Percentiles rank a stretch among this genome's conserved stretches.
Evolutionary conservation across 2,113 vertebrate species (phyloP).

Genomic region (Lophius piscatorius): DNA sequence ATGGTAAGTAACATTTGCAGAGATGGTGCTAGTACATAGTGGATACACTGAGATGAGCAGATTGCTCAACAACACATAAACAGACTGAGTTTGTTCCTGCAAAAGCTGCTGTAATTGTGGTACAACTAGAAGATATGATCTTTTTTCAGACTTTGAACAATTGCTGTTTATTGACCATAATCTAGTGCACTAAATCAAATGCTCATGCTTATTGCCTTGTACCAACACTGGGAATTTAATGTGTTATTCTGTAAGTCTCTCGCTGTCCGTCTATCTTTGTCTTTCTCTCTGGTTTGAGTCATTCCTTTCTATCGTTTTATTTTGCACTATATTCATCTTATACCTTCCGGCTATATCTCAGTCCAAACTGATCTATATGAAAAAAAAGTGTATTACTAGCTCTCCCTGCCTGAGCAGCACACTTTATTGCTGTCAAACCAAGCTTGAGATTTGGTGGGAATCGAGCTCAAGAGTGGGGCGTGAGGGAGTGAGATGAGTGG

Average conservation of each 20-base stretch:
- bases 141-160: slow-evolving; percentile 4
- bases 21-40: slow-evolving; percentile 40
- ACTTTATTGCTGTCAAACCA: slow-evolving; percentile 75
- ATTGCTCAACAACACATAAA: slow-evolving; percentile 33
- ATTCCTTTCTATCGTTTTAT: slow-evolving; percentile 40
- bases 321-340: slow-evolving; percentile 49
- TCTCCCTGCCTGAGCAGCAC: slow-evolving; percentile 63
- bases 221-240: slow-evolving; percentile 18
- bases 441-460: slow-evolving; percentile 73
- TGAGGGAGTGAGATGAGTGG: slow-evolving; percentile 3
- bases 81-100: slow-evolving; percentile 35
- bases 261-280: slow-evolving; percentile 33
- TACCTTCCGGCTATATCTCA: slow-evolving; percentile 59
- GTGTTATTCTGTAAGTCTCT: slow-evolving; percentile 17
- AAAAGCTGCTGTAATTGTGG: slow-evolving; percentile 22
- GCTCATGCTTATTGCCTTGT: slow-evolving; percentile 10
- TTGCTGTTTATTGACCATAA: slow-evolving; percentile 13
- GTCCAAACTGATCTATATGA: slow-evolving; percentile 62
- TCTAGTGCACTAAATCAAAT: slow-evolving; percentile 9
- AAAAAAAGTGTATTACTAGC: slow-evolving; percentile 61
- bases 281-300: slow-evolving; percentile 34
- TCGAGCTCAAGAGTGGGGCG: slow-evolving; percentile 44
- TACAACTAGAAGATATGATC: background rate
- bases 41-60: slow-evolving; percentile 61
- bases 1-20: slow-evolving; percentile 58